These are phyloP conservation scores for Pinctada fucata DNA, from an alignment of 2,888 invertebrate genomes.

Conservation along the genomic window DNA sequence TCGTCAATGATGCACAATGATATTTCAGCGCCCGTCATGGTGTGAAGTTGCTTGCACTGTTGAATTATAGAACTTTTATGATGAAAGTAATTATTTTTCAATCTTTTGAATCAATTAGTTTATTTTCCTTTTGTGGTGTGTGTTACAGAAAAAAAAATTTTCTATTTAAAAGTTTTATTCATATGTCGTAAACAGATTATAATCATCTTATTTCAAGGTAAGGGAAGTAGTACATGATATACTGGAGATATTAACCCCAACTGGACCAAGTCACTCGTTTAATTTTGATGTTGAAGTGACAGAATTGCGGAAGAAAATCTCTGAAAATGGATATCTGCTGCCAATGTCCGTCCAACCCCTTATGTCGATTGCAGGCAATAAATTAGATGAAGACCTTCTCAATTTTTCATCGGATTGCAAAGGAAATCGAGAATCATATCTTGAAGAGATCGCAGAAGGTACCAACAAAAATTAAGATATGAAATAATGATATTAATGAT, in stretches of 20 bases:
- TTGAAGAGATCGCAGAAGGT: not conserved
- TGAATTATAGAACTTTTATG: too few species aligned
- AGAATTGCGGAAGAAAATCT: not conserved
- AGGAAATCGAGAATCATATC: not conserved
- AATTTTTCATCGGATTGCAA: not conserved
- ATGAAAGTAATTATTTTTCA: too few species aligned
- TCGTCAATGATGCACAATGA: not conserved
- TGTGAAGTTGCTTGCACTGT: not conserved
- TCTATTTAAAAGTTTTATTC: too few species aligned
- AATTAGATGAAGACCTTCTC: not conserved
- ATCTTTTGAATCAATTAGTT: too few species aligned
- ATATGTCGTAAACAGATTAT: too few species aligned
- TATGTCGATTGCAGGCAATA: not conserved
- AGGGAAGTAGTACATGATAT: too few species aligned
- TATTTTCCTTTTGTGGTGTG: too few species aligned
- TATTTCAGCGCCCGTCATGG: not conserved
- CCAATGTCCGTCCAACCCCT: not conserved
- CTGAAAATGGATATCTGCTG: not conserved
- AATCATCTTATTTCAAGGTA: too few species aligned
- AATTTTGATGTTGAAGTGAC: too few species aligned
- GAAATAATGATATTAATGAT: not conserved
- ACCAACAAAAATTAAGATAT: not conserved
- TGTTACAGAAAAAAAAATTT: too few species aligned
- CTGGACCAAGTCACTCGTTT: too few species aligned
- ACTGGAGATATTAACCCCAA: too few species aligned